phyloP scores from a whole-genome alignment of 2,113 vertebrate species.

The Phocoena sinus region DNA sequence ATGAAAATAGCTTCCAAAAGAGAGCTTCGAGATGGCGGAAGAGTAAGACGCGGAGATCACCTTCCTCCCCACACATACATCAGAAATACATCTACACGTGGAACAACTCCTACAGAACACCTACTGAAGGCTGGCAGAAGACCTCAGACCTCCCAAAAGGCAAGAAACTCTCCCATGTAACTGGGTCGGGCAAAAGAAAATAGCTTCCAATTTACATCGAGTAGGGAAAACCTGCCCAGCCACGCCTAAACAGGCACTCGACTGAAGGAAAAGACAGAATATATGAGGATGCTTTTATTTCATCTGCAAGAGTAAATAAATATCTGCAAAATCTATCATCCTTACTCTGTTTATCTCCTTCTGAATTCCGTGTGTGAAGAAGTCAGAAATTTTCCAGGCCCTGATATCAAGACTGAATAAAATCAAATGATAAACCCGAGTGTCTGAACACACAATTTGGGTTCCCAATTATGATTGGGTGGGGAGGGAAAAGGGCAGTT shows the following conservation, averaged over 20 bases:
- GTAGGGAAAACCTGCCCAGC: not conserved
- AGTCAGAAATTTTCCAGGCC: not conserved
- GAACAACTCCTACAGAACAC: no score
- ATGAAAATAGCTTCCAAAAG: not conserved
- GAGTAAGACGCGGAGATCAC: no score
- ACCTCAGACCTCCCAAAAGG: no score
- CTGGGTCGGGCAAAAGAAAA: not conserved
- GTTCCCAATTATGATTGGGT: not conserved
- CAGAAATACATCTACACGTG: no score
- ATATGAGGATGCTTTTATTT: not conserved
- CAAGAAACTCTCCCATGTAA: no score
- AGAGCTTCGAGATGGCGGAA: no score
- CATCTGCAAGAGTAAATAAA: not conserved
- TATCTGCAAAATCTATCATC: not conserved
- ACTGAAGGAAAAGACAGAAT: not conserved
- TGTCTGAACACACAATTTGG: not conserved
- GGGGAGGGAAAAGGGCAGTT: not conserved
- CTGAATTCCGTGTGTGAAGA: not conserved
- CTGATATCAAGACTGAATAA: not conserved
- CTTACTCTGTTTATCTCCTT: not conserved
- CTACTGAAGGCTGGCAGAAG: no score
- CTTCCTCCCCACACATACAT: no score
- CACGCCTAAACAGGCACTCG: not conserved
- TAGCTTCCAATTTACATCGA: not conserved
- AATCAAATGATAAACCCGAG: not conserved